These are phyloP conservation scores for Neotoxoptera formosana DNA, from an alignment of 1,140 invertebrate genomes.

Conservation along the genomic window DNA sequence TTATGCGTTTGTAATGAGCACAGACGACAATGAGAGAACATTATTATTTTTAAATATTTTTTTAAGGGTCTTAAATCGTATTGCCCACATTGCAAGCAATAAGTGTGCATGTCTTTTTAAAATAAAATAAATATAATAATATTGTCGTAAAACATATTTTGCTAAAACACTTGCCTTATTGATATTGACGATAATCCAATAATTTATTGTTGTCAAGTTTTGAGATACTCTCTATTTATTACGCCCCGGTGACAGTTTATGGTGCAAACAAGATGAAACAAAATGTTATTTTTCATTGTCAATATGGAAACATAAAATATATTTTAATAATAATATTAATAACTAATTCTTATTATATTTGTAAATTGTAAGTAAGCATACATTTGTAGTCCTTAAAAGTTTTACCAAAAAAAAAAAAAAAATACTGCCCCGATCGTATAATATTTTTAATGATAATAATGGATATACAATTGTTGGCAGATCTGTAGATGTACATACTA, in stretches of 20 bases:
- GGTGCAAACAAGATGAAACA: too few species aligned
- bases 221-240: not conserved
- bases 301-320: too few species aligned
- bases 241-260: too few species aligned
- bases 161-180: not conserved
- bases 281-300: too few species aligned
- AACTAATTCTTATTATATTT: not conserved
- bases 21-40: too few species aligned
- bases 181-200: not conserved
- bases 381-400: not conserved
- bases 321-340: not conserved
- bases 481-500: not conserved
- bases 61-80: not conserved
- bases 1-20: too few species aligned
- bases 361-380: not conserved
- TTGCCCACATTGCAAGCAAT: not conserved
- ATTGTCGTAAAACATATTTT: not conserved
- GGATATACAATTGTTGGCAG: too few species aligned
- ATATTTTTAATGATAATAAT: not conserved
- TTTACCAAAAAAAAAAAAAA: too few species aligned
- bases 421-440: too few species aligned
- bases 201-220: not conserved
- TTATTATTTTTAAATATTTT: too few species aligned
- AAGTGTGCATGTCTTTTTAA: not conserved
- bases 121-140: not conserved